Conservation (phyloP, 2,797 vertebrate species). For the Leptatherina wallacei region DNA sequence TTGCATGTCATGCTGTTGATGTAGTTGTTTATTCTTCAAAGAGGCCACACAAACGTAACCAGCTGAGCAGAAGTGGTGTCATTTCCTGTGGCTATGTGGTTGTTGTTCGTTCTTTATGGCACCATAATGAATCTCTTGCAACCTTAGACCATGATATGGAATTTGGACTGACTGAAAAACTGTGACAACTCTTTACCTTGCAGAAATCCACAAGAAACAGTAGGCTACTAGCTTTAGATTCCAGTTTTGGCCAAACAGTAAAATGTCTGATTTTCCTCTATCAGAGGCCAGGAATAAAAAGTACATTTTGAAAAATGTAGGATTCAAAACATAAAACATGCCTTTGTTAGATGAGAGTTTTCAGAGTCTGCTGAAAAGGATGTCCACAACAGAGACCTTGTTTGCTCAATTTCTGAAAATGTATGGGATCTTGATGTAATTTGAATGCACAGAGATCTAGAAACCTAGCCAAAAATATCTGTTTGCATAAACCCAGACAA, state of each 20-base stretch:
- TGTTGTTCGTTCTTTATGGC: slow-evolving; percentile 10
- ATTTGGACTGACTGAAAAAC: neutral
- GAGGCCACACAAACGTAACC: slow-evolving; percentile 46
- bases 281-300: neutral
- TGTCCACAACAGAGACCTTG: neutral
- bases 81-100: slow-evolving; percentile 44
- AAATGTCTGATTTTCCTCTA: slow-evolving; percentile 16
- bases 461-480: neutral
- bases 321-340: slow-evolving; percentile 19
- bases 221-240: slow-evolving; percentile 14
- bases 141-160: neutral
- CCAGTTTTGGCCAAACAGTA: slow-evolving; percentile 15
- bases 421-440: neutral
- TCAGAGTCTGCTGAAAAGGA: neutral
- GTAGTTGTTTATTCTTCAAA: slow-evolving; percentile 38
- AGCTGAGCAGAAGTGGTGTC: slow-evolving; percentile 33
- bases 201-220: slow-evolving; percentile 10
- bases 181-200: slow-evolving; percentile 17
- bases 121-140: neutral
- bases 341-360: neutral
- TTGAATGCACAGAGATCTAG: neutral
- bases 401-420: neutral
- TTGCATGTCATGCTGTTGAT: slow-evolving; percentile 22
- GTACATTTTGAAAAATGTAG: slow-evolving; percentile 13
- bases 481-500: slow-evolving; percentile 5